phyloP scores from a whole-genome alignment of 2,113 vertebrate genomes.

The Petrocephalus microphthalmus region DNA sequence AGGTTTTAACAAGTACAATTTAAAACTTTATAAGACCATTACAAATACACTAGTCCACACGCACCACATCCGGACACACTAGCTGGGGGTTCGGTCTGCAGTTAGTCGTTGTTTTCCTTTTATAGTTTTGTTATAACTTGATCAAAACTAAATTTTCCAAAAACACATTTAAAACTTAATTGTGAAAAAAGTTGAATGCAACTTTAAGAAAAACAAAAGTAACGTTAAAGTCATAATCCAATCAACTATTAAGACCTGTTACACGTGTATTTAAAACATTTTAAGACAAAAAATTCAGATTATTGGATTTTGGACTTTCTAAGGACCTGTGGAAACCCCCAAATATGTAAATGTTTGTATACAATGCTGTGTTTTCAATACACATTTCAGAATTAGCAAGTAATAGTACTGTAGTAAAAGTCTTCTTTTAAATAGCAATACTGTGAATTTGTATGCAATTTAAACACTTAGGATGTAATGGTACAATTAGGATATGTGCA shows the following conservation, averaged over 20 bases:
- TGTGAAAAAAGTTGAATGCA: background rate
- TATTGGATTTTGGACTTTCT: background rate
- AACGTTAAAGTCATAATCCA: background rate
- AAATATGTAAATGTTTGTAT: background rate
- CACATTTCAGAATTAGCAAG: background rate
- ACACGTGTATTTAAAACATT: background rate
- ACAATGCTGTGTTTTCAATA: background rate
- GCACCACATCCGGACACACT: background rate
- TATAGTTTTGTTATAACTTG: background rate
- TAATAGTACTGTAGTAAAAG: background rate
- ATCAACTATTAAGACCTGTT: background rate
- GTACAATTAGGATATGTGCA: background rate
- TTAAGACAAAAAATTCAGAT: background rate
- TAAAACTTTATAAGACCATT: background rate
- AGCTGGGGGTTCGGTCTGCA: background rate
- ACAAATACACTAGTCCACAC: background rate
- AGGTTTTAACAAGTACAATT: background rate
- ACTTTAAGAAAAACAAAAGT: background rate
- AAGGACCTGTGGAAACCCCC: background rate
- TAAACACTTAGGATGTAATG: background rate
- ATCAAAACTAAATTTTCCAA: background rate
- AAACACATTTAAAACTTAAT: background rate
- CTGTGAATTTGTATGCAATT: background rate
- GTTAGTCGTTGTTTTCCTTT: background rate
- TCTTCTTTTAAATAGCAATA: background rate